These are phyloP conservation scores for Ennomos fuscantarius DNA, from an alignment of 2,888 invertebrate genomes.

Conservation along the genomic window DNA sequence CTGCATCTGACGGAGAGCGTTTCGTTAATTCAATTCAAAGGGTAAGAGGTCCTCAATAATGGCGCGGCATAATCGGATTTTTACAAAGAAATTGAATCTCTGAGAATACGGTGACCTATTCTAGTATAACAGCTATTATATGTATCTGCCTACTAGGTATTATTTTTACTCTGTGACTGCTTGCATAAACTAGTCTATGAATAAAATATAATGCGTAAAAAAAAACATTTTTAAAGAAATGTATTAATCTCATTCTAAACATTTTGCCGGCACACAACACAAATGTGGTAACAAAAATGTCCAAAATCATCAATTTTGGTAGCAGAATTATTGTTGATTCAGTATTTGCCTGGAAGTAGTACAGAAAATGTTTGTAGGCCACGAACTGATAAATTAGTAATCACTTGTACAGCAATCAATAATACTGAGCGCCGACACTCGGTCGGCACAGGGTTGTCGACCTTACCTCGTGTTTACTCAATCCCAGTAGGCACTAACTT, in stretches of 20 bases:
- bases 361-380: conserved; percentile 30
- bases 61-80: conserved; percentile 61
- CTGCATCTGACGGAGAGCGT: conserved; percentile 72
- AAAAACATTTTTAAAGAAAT: background rate
- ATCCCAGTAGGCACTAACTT: conserved; percentile 41
- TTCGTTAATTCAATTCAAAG: conserved; percentile 74
- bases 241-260: too few species aligned
- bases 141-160: too few species aligned
- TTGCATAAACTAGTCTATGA: background rate
- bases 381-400: conserved; percentile 65
- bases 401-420: conserved; percentile 66
- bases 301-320: conserved; percentile 10
- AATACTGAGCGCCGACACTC: conserved; percentile 48
- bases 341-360: background rate
- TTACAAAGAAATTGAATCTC: conserved; percentile 46
- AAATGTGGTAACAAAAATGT: conserved; percentile 26
- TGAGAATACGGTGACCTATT: too few species aligned
- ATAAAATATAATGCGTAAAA: conserved; percentile 14
- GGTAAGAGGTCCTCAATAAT: conserved; percentile 55
- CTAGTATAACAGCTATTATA: too few species aligned
- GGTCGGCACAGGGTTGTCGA: conserved; percentile 74
- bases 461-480: conserved; percentile 70
- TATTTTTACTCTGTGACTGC: too few species aligned
- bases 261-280: too few species aligned
- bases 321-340: background rate